These are phyloP conservation scores for Brachionus rubens DNA, from an alignment of 1,140 invertebrate genomes.

Conservation along the genomic window DNA sequence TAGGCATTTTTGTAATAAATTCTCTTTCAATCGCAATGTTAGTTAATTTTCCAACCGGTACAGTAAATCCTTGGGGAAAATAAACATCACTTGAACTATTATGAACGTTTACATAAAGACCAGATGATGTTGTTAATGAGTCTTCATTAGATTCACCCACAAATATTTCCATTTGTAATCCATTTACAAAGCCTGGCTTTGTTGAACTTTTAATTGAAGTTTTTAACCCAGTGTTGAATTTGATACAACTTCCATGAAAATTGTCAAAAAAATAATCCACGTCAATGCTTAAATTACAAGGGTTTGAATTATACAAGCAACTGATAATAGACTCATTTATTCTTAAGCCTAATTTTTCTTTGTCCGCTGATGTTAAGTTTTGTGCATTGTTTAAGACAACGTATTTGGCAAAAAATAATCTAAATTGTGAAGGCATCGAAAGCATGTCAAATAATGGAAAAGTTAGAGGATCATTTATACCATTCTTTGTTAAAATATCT, in stretches of 20 bases:
- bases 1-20: neutral
- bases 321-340: constrained; percentile 8
- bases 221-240: constrained; percentile 28
- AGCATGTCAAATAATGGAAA: neutral
- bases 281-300: neutral
- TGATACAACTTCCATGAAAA: neutral
- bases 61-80: neutral
- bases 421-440: neutral
- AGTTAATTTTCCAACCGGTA: neutral
- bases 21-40: neutral
- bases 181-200: constrained; percentile 9
- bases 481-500: neutral
- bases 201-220: neutral
- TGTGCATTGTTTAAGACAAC: neutral
- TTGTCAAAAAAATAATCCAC: neutral
- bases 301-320: neutral
- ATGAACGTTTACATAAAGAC: constrained; percentile 11
- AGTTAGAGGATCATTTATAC: neutral
- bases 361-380: neutral
- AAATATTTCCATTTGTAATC: neutral
- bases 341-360: neutral
- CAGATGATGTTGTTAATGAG: neutral
- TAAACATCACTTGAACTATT: neutral
- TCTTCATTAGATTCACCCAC: neutral
- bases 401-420: neutral